phyloP scores from a whole-genome alignment of 2,113 vertebrate genomes.

The Apodemus sylvaticus region DNA sequence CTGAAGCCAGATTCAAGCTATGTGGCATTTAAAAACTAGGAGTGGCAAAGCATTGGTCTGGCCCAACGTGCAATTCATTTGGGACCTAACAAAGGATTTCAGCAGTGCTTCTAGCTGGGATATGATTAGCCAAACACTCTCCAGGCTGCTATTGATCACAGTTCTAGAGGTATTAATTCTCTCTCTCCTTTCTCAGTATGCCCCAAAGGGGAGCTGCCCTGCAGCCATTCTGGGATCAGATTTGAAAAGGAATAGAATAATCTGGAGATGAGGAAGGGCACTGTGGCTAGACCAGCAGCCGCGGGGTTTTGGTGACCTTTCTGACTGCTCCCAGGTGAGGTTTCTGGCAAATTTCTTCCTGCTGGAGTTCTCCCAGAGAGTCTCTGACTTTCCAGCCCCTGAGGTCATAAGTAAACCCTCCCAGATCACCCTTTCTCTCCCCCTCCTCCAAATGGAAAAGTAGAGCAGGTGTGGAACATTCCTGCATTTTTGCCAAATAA shows the following conservation, averaged over 20 bases:
- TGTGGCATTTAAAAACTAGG: conserved; percentile 20
- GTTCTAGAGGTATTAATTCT: not conserved
- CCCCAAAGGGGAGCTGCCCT: not conserved
- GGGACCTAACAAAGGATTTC: conserved; percentile 46
- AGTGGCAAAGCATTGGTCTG: conserved; percentile 4
- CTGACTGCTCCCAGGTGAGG: not conserved
- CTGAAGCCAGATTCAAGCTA: conserved; percentile 9
- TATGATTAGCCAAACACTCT: conserved; percentile 43
- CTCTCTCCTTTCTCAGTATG: not conserved
- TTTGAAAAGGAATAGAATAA: not conserved
- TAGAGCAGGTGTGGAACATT: not conserved
- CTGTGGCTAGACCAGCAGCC: not conserved
- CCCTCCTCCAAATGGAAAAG: not conserved
- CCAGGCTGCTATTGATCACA: conserved; percentile 49
- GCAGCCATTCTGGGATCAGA: not conserved
- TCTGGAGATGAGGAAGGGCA: not conserved
- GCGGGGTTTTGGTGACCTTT: not conserved
- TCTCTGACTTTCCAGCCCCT: not conserved
- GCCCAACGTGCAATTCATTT: conserved; percentile 19
- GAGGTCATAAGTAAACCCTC: not conserved
- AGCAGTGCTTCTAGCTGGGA: conserved; percentile 10
- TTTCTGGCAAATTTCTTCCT: not conserved
- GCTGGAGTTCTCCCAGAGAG: not conserved
- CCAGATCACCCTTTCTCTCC: not conserved
- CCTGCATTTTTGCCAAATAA: not conserved